Conservation (phyloP, 2,888 invertebrate genomes). For the Eudasyphora cyanicolor region DNA sequence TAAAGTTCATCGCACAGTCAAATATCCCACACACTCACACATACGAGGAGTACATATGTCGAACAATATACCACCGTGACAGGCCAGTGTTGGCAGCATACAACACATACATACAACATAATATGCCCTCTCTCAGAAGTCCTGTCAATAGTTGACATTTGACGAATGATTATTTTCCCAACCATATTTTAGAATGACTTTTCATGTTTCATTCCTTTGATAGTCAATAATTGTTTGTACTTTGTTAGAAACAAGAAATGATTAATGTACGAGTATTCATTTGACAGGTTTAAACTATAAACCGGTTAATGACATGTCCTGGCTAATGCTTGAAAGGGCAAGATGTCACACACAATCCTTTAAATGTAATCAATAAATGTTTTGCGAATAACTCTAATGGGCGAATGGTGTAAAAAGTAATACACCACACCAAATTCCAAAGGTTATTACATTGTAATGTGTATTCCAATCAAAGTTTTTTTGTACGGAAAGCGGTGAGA, state of each 20-base stretch:
- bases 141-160: constrained; percentile 7
- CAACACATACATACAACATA: neutral
- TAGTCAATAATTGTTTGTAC: neutral
- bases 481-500: no score
- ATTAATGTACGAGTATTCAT: constrained; percentile 13
- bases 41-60: neutral
- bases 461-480: neutral
- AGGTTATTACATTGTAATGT: neutral
- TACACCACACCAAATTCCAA: neutral
- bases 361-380: neutral
- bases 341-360: neutral
- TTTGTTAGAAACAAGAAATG: constrained; percentile 1
- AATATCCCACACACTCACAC: neutral
- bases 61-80: no score
- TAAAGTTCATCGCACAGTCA: neutral
- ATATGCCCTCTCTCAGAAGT: neutral
- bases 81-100: no score
- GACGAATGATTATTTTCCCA: constrained; percentile 14
- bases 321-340: neutral
- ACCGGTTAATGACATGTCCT: neutral
- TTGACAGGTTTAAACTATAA: neutral
- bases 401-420: no score
- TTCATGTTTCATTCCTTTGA: neutral
- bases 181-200: neutral
- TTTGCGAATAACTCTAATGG: neutral